These are phyloP conservation scores for Phymorhynchus buccinoides DNA, from an alignment of 1,140 invertebrate genomes.

Conservation along the genomic window DNA sequence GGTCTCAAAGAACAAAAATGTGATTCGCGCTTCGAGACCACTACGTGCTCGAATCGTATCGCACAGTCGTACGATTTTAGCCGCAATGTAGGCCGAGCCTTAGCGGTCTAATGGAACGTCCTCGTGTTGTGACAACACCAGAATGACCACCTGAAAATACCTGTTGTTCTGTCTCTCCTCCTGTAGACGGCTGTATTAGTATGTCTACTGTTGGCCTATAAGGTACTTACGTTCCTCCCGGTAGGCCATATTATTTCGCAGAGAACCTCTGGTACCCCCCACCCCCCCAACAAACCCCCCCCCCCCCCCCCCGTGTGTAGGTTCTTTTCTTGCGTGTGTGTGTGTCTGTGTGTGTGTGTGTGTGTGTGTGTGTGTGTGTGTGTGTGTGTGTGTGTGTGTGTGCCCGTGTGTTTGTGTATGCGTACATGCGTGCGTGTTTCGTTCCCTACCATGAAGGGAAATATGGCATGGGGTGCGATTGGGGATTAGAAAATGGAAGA, in stretches of 20 bases:
- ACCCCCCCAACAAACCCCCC: too few species aligned
- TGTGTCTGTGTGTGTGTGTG: not conserved
- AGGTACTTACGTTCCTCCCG: not conserved
- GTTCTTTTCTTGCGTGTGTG: not conserved
- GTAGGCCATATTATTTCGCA: not conserved
- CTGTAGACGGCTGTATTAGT: not conserved
- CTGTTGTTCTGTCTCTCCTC: not conserved
- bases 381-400: too few species aligned
- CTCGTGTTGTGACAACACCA: slow-evolving; percentile 19
- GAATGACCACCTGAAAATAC: too few species aligned
- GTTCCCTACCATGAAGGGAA: too few species aligned
- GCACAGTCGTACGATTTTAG: too few species aligned
- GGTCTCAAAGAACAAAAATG: too few species aligned
- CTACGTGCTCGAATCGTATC: not conserved
- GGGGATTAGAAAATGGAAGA: too few species aligned
- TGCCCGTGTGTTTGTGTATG: too few species aligned
- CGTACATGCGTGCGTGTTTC: too few species aligned
- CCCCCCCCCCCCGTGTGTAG: not conserved
- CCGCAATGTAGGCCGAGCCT: not conserved
- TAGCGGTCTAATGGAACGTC: slow-evolving; percentile 5
- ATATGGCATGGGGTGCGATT: too few species aligned
- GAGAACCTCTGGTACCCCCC: not conserved
- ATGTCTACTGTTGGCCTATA: not conserved
- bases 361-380: not conserved
- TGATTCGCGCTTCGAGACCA: too few species aligned